Conservation (phyloP, 2,113 vertebrate genomes). For the Nesoenas mayeri region DNA sequence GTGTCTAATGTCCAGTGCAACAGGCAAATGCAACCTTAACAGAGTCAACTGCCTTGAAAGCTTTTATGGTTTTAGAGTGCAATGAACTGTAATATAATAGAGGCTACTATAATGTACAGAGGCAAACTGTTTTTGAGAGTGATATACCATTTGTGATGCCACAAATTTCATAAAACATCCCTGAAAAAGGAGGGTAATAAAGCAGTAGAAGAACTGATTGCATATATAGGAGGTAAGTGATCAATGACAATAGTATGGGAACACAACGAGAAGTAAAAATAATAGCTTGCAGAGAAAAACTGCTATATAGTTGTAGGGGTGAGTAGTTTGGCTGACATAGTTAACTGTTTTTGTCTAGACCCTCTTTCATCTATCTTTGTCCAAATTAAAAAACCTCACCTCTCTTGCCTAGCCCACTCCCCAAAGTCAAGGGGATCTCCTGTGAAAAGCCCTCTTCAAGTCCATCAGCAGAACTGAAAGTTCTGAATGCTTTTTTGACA, state of each 20-base stretch:
- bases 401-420: background rate
- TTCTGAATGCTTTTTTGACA: background rate
- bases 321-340: background rate
- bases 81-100: background rate
- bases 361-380: background rate
- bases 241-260: background rate
- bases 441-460: background rate
- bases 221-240: background rate
- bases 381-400: background rate
- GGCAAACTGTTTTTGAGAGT: background rate
- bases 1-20: background rate
- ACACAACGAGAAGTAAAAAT: background rate
- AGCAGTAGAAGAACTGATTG: background rate
- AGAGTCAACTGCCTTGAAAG: background rate
- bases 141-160: background rate
- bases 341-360: background rate
- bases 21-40: background rate
- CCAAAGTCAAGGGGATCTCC: background rate
- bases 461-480: background rate
- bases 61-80: background rate
- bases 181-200: background rate
- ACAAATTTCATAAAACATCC: background rate
- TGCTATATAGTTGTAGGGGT: background rate
- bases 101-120: background rate
- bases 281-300: background rate